Base-by-base conservation (phyloP, 2,888 invertebrate genomes). In the Acholoe squamosa region DNA sequence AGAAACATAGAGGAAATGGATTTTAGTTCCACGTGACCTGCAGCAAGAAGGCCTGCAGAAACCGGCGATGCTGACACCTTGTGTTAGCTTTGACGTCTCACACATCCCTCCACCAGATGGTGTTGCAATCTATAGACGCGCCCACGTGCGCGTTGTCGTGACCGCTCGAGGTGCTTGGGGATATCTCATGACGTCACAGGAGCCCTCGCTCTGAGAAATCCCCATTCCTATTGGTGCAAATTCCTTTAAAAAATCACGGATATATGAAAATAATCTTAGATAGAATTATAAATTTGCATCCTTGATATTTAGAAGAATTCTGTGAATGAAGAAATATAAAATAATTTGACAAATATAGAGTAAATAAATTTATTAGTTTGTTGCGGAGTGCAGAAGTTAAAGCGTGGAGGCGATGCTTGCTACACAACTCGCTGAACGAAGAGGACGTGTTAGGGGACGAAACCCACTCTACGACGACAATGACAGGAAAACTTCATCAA, bases 341-440 rank as follows among this genome's bases (percentile, higher is more conserved):
- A n/a, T n/a, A 43, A 43, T 43, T 43, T 10, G 3, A 3, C 10
- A 43, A 43, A n/a, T 61, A 61, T 61, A 14, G 54, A 14, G 61
- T 61, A 14, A 61, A 0, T 61, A 14, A 61, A 43, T 61, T 14
- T 3, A 61, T n/a, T 7, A 19, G 71, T 71, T 71, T 71, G 25
- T 25, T 71, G 71, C 71, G 28, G 71, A 71, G 71, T 28, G 31
- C 7, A 28, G 16, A 28, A 25, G 25, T 71, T 71, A 25, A 71
- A 71, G 71, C 71, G 71, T 71, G 28, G 71, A 71, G 71, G 71
- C 71, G 71, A 28, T 71, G 71, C 71, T 71, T 71, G 14, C 71
- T 7, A 71, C 71, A 71, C 71, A 25, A 71, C 71, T n/a, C 71
- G 0, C 25, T 71, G 71, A 25, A 25, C 71, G 31, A 28, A n/a